A percentile compares a stretch with the other conserved stretches of the same genome.
phyloP scores from a whole-genome alignment of 2,888 invertebrate species.

The Rambutsinella grinnellia region DNA sequence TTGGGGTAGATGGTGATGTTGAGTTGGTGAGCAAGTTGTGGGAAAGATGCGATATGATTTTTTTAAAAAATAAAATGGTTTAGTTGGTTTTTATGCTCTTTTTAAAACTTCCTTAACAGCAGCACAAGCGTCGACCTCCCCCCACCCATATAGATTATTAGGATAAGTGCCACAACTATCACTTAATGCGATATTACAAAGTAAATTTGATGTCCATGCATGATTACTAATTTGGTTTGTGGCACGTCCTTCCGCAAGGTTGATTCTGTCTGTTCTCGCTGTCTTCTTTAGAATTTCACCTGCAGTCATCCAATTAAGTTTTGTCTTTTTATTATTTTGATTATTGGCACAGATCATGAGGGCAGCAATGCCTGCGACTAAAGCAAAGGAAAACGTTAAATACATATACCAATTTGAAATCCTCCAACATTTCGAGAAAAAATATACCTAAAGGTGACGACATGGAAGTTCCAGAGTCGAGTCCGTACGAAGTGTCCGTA shows the following conservation, averaged over 20 bases:
- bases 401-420: no score
- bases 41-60: no score
- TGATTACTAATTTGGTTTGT: not conserved
- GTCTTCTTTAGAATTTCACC: not conserved
- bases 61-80: no score
- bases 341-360: not conserved
- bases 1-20: no score
- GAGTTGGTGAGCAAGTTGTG: no score
- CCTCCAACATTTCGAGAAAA: no score
- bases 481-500: not conserved
- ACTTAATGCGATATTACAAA: not conserved
- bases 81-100: no score
- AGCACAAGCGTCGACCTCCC: not conserved
- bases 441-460: no score
- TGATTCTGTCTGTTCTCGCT: not conserved
- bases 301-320: not conserved
- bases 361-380: not conserved
- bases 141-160: not conserved
- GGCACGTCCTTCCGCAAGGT: not conserved
- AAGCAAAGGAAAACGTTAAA: no score
- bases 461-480: not conserved
- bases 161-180: not conserved
- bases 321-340: not conserved
- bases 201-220: not conserved
- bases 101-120: not conserved